Evolutionary conservation across 2,797 vertebrate species (phyloP), one percentile per base, ranked within the genome.

Genomic region (Oceanodroma leucorhoa): DNA sequence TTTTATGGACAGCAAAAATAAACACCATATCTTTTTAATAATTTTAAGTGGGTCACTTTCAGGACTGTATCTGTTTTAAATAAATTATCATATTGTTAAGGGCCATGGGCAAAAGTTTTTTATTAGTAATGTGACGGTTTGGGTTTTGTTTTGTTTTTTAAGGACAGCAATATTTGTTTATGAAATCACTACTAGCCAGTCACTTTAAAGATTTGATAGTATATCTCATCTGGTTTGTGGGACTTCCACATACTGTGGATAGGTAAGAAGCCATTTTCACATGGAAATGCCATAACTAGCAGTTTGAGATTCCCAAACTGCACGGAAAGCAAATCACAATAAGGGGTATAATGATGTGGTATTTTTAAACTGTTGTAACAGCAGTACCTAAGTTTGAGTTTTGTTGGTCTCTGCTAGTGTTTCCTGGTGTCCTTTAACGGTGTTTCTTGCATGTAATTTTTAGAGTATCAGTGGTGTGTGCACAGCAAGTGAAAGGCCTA

Each of bases 21-120:
- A 98, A 97, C 96, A 97, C 88, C 45, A 6, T 97, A 95, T 97
- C 94, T 97, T 97, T 98, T 98, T 97, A 98, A 98, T 98, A 98
- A 98, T 98, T 97, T 98, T 98, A 98, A 98, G 97, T 98, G 97
- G 97, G 97, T 98, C 97, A 96, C 97, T 98, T 97, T 97, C 97
- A 97, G 96, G 97, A 96, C 94, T 96, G 97, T 97, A 96, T 97
- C 96, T 97, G 83, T 95, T 98, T 98, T 97, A 97, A 98, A 98
- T 98, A 97, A 97, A 98, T 98, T 97, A 98, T 90, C 92, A 90
- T 97, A 92, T 93, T 95, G 67, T 97, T 97, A 97, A 96, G 92
- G 89, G 70, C 94, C 87, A 87, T 40, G 69, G 81, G 93, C 83
- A 95, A 95, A 97, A 97, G 64, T 70, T 94, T 94, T 97, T 96